Percentiles rank a stretch among this genome's conserved stretches.
Evolutionary conservation across 2,797 vertebrate species (phyloP).

Genomic region (Lagodon rhomboides): DNA sequence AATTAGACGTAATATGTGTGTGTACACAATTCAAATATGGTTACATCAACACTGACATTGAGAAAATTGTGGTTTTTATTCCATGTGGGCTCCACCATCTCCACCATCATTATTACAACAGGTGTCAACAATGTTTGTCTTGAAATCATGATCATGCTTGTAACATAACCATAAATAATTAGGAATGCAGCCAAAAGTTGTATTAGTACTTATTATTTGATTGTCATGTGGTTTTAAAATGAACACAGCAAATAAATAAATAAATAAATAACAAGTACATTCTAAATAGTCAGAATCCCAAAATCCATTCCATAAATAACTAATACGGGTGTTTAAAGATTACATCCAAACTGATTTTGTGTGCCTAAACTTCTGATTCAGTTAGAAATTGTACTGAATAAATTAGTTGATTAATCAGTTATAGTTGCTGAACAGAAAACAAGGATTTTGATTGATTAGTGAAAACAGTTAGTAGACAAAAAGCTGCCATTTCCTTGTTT

Average conservation of each 20-base stretch:
- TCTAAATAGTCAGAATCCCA: not conserved
- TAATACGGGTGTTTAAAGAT: not conserved
- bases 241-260: not conserved
- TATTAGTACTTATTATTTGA: constrained; percentile 1
- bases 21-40: constrained; percentile 59
- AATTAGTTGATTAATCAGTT: not conserved
- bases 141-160: constrained; percentile 36
- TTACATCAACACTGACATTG: constrained; percentile 64
- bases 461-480: not conserved
- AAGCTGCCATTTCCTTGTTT: not conserved
- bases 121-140: constrained; percentile 45
- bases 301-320: not conserved
- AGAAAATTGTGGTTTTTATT: constrained; percentile 45
- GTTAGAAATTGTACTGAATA: not conserved
- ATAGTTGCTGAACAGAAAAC: not conserved
- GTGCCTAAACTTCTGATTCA: not conserved
- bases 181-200: constrained; percentile 12
- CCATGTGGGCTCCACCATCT: constrained; percentile 58
- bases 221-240: not conserved
- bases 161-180: constrained; percentile 49
- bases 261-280: not conserved
- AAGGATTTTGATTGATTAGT: not conserved
- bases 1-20: constrained; percentile 67
- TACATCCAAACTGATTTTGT: not conserved
- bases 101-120: constrained; percentile 44